Base-by-base conservation (phyloP, 1,140 invertebrate genomes). In the Panonychus citri region DNA sequence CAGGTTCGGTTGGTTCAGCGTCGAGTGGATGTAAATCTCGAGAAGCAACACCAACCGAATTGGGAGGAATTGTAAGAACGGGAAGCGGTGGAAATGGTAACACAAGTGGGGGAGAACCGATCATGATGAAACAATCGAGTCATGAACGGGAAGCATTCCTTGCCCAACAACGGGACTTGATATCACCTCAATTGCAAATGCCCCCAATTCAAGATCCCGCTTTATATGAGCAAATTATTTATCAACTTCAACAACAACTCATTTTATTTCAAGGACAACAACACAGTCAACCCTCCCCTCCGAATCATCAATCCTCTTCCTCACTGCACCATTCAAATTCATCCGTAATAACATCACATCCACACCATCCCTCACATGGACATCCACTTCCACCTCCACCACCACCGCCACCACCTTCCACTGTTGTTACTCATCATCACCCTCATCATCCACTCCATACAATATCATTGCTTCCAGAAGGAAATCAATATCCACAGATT, bases 161-260 rank as follows among this genome's bases (percentile, higher is more conserved):
- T 34, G 30, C 19, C 28, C 76, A 77, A 56, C 77, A 79, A 61
- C 66, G 76, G 5, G 76, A 78, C 61, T 67, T 77, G 7, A 75
- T 78, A 13, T 51, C 49, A 28, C 49, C 26, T 3, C 24, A 26
- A 17, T n/a, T 53, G 15, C 13, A n/a, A 17, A 15, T 30, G 24
- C 34, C 34, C 13, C 7, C 15, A 26, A 34, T n/a, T 21, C 26
- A 13, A 15, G 43, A 25, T 34, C 50, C 43, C 12, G 43, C 13
- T 63, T 64, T 53, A 12, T 67, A 67, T 53, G 62, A 59, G 49
- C 53, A 51, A 49, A 13, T 34, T 51, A 28, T 51, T 26, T 51
- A 42, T 27, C 28, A 34, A 7, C 25, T 30, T 25, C 46, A 50
- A 30, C 46, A 39, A 27, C 56, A 43, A n/a, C 21, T 46, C 10